Base-by-base conservation (phyloP, 2,797 vertebrate genomes). In the Ambastaia sidthimunki region DNA sequence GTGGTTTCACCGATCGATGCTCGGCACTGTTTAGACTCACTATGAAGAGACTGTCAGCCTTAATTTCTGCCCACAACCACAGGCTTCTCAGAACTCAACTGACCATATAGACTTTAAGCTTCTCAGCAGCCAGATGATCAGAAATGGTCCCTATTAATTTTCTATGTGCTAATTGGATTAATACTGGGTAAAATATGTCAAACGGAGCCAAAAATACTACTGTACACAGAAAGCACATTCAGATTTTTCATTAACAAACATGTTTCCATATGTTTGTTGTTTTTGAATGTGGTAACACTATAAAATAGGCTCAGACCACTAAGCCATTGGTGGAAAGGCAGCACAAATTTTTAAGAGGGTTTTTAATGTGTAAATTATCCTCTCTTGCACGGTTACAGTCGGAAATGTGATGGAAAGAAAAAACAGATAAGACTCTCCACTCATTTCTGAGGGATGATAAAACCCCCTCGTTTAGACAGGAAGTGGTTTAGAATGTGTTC, bases 371-470 rank as follows among this genome's bases (percentile, higher is more conserved):
- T 34, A 10, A 31, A 59, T 23, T 48, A 41, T 78, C 41, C 47
- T 18, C 34, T 44, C 23, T 63, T 54, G 28, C 15, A 78, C 11
- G 19, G 2, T 68, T 76, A 28, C 19, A 15, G 44, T 13, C 31
- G 57, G 68, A 78, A 78, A 71, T 62, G 55, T 62, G 67, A 34
- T 15, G 7, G 76, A 71, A 71, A 62, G 31, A 28, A 77, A 18
- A 76, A 44, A 44, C 41, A 44, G 41, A 63, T 71, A 71, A 78
- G 68, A 54, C 2, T 15, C 74, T 57, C 2, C 9, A 15, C 76
- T 63, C 28, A 63, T 52, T 71, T 73, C 10, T 74, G 83, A 81
- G 79, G 87, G 80, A 37, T 65, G 76, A 71, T 41, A 78, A 62
- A 63, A 28, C 3, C 3, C 31, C 67, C 67, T n/a, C 47, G 9